Conservation (phyloP, 2,797 vertebrate genomes). For the Knipowitschia caucasica region DNA sequence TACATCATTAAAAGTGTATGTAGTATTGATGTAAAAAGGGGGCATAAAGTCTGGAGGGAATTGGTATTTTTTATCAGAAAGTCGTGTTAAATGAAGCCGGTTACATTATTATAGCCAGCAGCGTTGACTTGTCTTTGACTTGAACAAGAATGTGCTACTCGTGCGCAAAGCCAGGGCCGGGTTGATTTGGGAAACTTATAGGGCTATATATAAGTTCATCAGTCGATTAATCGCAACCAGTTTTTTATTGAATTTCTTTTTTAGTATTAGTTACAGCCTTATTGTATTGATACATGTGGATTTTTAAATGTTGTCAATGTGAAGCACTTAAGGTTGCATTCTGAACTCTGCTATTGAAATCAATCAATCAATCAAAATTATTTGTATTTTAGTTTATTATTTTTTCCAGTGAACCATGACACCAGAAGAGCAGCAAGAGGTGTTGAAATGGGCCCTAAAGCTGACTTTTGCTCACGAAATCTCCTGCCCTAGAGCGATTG, state of each 20-base stretch:
- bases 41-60: slow-evolving; percentile 33
- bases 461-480: slow-evolving; percentile 21
- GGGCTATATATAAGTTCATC: too few species aligned
- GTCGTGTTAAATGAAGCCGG: slow-evolving; percentile 34
- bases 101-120: slow-evolving; percentile 22
- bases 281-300: too few species aligned
- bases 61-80: slow-evolving; percentile 33
- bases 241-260: too few species aligned
- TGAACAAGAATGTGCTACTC: slow-evolving; percentile 11
- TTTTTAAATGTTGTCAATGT: too few species aligned
- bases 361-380: too few species aligned
- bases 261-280: too few species aligned
- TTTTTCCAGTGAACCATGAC: slow-evolving; percentile 6
- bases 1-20: slow-evolving; percentile 48
- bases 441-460: slow-evolving; percentile 33
- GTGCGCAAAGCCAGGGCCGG: background rate
- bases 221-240: too few species aligned
- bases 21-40: slow-evolving; percentile 56
- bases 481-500: background rate
- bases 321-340: too few species aligned
- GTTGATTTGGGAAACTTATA: too few species aligned
- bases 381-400: too few species aligned
- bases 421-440: slow-evolving; percentile 8
- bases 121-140: slow-evolving; percentile 10
- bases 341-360: too few species aligned